phyloP scores from a whole-genome alignment of 2,888 invertebrate species.

The Drosophila falleni region DNA sequence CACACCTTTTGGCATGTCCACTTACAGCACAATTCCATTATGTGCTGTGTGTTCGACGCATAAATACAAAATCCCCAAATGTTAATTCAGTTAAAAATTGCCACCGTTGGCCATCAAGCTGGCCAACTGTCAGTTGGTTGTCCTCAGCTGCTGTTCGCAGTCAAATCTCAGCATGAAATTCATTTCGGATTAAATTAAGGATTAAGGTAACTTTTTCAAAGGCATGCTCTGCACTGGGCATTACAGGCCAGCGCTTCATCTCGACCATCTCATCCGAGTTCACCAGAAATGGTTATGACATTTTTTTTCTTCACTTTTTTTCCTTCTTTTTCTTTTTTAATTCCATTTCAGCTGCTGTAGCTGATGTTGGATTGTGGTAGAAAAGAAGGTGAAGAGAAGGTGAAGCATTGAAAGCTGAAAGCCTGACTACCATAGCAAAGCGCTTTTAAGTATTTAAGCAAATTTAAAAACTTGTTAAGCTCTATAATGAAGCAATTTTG shows the following conservation, averaged over 20 bases:
- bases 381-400: neutral
- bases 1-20: conserved; percentile 4
- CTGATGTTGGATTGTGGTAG: conserved; percentile 16
- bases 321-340: conserved; percentile 18
- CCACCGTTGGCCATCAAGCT: conserved; percentile 21
- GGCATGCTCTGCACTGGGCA: conserved; percentile 19
- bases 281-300: conserved; percentile 24
- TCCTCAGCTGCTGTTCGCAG: conserved; percentile 30
- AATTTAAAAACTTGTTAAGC: conserved; percentile 79
- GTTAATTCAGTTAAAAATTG: conserved; percentile 57
- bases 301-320: neutral
- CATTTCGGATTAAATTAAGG: conserved; percentile 72
- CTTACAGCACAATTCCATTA: conserved; percentile 56
- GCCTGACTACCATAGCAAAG: conserved; percentile 23
- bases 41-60: conserved; percentile 35
- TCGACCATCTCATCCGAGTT: conserved; percentile 19
- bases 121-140: conserved; percentile 14
- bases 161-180: conserved; percentile 75
- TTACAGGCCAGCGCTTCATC: conserved; percentile 12
- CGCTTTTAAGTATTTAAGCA: conserved; percentile 72
- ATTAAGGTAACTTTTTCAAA: conserved; percentile 74
- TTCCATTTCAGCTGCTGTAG: conserved; percentile 32
- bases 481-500: conserved; percentile 69
- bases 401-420: conserved; percentile 19
- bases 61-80: conserved; percentile 50